Conservation (phyloP, 2,797 vertebrate genomes). For the Ptychadena robeensis region DNA sequence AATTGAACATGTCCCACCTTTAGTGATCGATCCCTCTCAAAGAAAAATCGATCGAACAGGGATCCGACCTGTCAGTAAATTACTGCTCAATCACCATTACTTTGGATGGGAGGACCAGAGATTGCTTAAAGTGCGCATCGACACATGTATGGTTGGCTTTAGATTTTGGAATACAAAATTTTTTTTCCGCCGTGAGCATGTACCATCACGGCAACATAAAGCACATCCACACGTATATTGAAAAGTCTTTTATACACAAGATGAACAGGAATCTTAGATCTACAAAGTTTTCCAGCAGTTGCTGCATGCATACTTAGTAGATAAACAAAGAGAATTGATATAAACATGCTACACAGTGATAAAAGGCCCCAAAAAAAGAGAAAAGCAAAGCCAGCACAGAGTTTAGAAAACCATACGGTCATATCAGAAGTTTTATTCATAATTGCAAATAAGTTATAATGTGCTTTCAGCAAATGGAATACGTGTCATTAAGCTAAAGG, state of each 20-base stretch:
- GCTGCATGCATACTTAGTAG: background rate
- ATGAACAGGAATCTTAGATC: no score
- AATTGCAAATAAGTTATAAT: constrained; percentile 43
- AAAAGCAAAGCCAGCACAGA: constrained; percentile 7
- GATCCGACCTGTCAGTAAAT: no score
- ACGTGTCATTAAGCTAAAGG: constrained; percentile 16
- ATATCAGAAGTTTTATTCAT: constrained; percentile 28
- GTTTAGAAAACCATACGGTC: background rate
- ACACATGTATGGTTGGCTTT: no score
- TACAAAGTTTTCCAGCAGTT: no score
- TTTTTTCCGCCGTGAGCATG: no score
- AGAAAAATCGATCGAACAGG: no score
- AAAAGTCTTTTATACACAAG: background rate
- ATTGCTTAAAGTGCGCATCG: no score
- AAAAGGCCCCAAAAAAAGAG: background rate
- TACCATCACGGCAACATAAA: background rate
- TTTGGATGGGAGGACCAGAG: no score
- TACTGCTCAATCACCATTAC: no score
- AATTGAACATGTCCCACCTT: no score
- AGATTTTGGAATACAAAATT: no score
- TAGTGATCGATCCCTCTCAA: no score
- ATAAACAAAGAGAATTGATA: background rate
- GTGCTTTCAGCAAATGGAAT: constrained; percentile 34
- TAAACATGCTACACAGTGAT: background rate
- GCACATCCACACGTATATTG: background rate